A percentile compares a stretch with the other conserved stretches of the same genome.
phyloP scores from a whole-genome alignment of 2,888 invertebrate genomes.

The Adineta ricciae region DNA sequence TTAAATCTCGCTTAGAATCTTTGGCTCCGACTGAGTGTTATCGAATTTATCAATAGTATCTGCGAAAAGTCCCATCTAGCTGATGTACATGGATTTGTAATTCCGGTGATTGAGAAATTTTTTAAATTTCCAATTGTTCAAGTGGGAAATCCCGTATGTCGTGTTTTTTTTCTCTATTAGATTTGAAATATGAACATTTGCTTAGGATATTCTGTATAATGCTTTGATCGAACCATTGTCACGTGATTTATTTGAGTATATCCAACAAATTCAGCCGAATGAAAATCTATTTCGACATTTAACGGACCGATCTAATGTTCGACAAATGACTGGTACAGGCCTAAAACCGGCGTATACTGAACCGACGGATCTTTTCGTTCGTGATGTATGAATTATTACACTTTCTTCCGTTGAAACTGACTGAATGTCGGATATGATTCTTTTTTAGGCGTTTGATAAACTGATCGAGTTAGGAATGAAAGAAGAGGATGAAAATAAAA shows the following conservation, averaged over 20 bases:
- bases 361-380: slow-evolving; percentile 60
- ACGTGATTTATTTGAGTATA: slow-evolving; percentile 70
- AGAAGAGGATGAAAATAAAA: slow-evolving; percentile 68
- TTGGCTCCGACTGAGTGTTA: slow-evolving; percentile 37
- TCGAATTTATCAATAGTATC: slow-evolving; percentile 33
- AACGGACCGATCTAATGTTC: slow-evolving; percentile 55
- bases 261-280: slow-evolving; percentile 60
- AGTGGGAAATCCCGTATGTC: slow-evolving; percentile 61
- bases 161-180: neutral
- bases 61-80: slow-evolving; percentile 63
- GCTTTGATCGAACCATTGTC: slow-evolving; percentile 70
- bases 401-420: neutral
- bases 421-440: too few species aligned
- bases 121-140: slow-evolving; percentile 63
- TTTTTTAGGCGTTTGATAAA: slow-evolving; percentile 65
- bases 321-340: slow-evolving; percentile 50
- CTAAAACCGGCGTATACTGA: slow-evolving; percentile 56
- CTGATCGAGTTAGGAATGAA: slow-evolving; percentile 74
- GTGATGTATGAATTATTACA: slow-evolving; percentile 37
- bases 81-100: slow-evolving; percentile 83
- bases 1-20: slow-evolving; percentile 3
- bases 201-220: slow-evolving; percentile 63
- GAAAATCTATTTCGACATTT: slow-evolving; percentile 57
- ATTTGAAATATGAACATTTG: neutral
- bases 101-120: slow-evolving; percentile 63